Evolutionary conservation across 2,113 vertebrate genomes (phyloP).

Genomic region (Antechinus flavipes): DNA sequence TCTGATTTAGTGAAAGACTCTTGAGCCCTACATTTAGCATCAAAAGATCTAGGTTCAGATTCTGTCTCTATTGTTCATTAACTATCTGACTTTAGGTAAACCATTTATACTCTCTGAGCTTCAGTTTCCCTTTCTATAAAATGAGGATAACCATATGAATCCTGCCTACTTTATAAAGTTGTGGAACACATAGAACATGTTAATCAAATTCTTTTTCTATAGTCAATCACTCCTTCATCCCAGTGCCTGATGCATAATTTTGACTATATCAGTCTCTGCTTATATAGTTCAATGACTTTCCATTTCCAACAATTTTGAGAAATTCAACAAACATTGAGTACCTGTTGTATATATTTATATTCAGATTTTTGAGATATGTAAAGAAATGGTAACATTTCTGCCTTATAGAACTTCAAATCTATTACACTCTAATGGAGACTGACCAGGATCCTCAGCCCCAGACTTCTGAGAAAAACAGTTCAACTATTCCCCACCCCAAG

Average conservation of each 20-base stretch:
- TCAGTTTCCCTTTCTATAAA: conserved; percentile 30
- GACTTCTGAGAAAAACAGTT: background rate
- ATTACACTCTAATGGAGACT: background rate
- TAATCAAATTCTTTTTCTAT: background rate
- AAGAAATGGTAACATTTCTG: background rate
- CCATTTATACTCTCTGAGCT: conserved; percentile 29
- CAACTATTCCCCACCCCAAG: too few relatives aligned
- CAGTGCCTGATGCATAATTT: background rate
- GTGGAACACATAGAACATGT: background rate
- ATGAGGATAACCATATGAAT: background rate
- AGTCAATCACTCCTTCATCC: background rate
- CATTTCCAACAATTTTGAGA: background rate
- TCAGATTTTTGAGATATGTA: background rate
- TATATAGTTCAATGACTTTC: background rate
- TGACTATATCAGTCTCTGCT: background rate
- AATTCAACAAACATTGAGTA: background rate
- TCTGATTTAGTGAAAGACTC: background rate
- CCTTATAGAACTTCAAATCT: background rate
- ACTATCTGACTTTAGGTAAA: background rate
- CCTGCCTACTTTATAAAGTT: background rate
- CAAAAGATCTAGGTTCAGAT: background rate
- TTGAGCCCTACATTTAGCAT: background rate
- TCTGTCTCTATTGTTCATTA: background rate
- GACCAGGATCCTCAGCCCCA: background rate
- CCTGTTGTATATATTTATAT: background rate